Conservation (phyloP, 1,140 invertebrate genomes). For the Telenomus remus region DNA sequence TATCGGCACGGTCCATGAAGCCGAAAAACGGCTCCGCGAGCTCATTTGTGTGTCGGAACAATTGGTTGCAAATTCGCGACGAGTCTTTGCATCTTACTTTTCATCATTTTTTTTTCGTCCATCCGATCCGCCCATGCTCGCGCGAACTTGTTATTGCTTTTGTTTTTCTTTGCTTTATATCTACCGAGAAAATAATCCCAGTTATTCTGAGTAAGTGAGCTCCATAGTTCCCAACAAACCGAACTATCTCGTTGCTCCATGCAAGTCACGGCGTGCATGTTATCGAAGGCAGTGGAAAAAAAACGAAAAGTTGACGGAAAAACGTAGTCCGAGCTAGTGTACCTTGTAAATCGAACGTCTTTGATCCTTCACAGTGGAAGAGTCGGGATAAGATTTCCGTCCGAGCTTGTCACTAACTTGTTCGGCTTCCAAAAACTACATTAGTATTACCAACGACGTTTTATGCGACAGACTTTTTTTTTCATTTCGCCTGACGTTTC, state of each 20-base stretch:
- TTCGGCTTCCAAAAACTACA: constrained; percentile 25
- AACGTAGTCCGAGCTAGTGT: neutral
- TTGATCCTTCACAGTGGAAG: constrained; percentile 34
- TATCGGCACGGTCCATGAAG: constrained; percentile 20
- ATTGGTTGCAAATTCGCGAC: constrained; percentile 10
- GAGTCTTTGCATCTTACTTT: neutral
- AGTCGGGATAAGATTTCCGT: constrained; percentile 35
- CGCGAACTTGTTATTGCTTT: constrained; percentile 1
- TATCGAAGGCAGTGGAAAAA: constrained; percentile 34
- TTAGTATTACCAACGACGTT: constrained; percentile 17
- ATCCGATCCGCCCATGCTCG: neutral
- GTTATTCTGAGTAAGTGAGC: constrained; percentile 14
- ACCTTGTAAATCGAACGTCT: constrained; percentile 20
- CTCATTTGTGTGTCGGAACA: constrained; percentile 17
- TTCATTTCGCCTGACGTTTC: neutral
- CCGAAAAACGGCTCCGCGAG: constrained; percentile 1
- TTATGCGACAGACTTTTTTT: constrained; percentile 3
- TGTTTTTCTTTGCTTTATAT: constrained; percentile 9
- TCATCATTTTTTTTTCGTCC: neutral
- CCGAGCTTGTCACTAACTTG: constrained; percentile 30
- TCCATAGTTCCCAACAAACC: constrained; percentile 22
- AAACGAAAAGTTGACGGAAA: constrained; percentile 25
- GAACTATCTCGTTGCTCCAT: constrained; percentile 20
- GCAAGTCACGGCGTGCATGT: constrained; percentile 24
- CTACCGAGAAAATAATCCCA: constrained; percentile 9